A percentile compares a stretch with the other conserved stretches of the same genome.
phyloP scores from a whole-genome alignment of 2,888 invertebrate genomes.

The Sphecodes monilicornis region DNA sequence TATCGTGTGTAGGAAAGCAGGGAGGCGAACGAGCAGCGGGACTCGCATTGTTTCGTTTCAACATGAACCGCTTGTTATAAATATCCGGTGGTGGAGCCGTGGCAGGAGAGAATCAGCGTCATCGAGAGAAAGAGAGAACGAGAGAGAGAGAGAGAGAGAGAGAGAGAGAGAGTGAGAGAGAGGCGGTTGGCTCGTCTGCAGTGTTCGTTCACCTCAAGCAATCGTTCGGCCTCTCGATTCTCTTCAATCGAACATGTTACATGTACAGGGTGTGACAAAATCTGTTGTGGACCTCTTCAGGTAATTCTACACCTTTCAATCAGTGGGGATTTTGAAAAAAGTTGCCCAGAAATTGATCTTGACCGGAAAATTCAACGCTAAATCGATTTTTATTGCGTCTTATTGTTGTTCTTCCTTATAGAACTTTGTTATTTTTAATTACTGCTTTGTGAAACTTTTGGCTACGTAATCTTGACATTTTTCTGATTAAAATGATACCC shows the following conservation, averaged over 20 bases:
- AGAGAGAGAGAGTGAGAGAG: constrained; percentile 31
- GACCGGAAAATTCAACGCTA: too few species aligned
- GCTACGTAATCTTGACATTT: not conserved
- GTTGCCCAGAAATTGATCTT: too few species aligned
- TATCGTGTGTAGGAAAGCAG: constrained; percentile 21
- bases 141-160: constrained; percentile 12
- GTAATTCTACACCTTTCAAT: too few species aligned
- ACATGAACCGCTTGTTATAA: constrained; percentile 75
- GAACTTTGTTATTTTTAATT: too few species aligned
- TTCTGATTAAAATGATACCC: too few species aligned
- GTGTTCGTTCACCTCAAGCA: constrained; percentile 71
- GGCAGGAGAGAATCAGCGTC: constrained; percentile 50
- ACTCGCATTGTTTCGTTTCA: constrained; percentile 73
- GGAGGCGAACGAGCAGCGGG: constrained; percentile 31
- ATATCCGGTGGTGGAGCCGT: constrained; percentile 71
- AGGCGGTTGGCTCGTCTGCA: constrained; percentile 12
- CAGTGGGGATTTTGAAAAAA: too few species aligned
- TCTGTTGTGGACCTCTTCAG: too few species aligned
- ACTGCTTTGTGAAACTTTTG: too few species aligned
- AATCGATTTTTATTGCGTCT: too few species aligned
- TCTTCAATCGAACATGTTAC: constrained; percentile 30
- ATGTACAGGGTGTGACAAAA: too few species aligned
- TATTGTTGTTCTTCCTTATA: too few species aligned
- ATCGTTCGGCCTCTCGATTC: constrained; percentile 49
- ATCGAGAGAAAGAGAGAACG: constrained; percentile 21